Conservation (phyloP, 2,888 invertebrate genomes). For the Galerucella pusilla region DNA sequence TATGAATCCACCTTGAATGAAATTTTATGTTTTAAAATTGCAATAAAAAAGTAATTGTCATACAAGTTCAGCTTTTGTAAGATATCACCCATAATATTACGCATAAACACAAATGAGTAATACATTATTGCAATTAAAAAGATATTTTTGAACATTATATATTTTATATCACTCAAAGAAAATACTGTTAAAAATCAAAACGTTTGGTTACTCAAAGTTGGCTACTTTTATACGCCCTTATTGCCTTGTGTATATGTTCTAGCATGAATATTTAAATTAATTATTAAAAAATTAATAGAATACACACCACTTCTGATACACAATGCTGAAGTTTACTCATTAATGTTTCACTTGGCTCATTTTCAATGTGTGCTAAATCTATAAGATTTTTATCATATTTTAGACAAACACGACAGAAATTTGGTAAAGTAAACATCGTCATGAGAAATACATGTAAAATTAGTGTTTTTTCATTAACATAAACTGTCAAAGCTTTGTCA, state of each 20-base stretch:
- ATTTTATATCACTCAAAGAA: neutral
- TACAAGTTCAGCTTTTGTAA: neutral
- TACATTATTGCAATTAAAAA: neutral
- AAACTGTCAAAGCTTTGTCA: constrained; percentile 59
- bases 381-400: constrained; percentile 60
- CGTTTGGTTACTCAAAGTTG: neutral
- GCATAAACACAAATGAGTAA: neutral
- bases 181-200: neutral
- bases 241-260: neutral
- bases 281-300: constrained; percentile 40
- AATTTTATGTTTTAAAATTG: no score
- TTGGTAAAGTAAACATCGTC: constrained; percentile 60
- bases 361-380: constrained; percentile 60
- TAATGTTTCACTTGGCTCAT: constrained; percentile 59
- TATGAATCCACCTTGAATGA: no score
- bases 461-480: constrained; percentile 47
- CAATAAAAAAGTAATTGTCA: constrained; percentile 37
- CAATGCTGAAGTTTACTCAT: constrained; percentile 61
- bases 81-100: neutral
- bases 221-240: neutral
- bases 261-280: constrained; percentile 14
- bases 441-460: constrained; percentile 50
- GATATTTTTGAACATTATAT: neutral
- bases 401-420: constrained; percentile 63
- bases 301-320: constrained; percentile 63